A percentile compares a stretch with the other conserved stretches of the same genome.
phyloP scores from a whole-genome alignment of 2,113 vertebrate genomes.

The Passer montanus region DNA sequence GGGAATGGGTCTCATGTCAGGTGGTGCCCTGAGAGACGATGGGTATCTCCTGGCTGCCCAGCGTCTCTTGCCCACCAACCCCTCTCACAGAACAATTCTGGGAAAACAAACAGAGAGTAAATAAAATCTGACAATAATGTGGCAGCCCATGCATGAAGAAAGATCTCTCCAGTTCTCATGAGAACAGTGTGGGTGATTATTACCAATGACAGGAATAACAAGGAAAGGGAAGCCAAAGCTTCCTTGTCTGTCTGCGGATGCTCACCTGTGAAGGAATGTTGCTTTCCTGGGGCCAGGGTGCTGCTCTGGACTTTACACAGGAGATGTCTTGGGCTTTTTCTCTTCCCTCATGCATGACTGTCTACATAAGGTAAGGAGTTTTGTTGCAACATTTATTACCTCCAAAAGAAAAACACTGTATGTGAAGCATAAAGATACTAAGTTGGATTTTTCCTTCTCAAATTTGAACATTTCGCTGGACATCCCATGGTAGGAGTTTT shows the following conservation, averaged over 20 bases:
- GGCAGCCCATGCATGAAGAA: neutral
- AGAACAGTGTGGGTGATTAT: neutral
- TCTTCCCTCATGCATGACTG: neutral
- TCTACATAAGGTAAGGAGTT: neutral
- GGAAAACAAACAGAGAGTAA: neutral
- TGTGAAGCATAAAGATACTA: neutral
- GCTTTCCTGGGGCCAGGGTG: neutral
- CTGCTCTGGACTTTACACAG: neutral
- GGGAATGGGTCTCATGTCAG: rapidly evolving
- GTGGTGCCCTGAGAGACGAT: neutral
- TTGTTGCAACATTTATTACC: neutral
- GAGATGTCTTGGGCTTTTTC: neutral
- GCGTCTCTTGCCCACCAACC: neutral
- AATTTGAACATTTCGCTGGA: neutral
- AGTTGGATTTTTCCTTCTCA: neutral
- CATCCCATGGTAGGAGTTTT: neutral
- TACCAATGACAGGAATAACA: neutral
- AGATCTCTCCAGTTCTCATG: neutral
- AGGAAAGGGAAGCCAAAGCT: neutral
- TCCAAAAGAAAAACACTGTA: neutral
- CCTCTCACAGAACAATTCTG: neutral
- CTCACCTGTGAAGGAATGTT: neutral
- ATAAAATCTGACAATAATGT: neutral
- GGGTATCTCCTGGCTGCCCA: neutral
- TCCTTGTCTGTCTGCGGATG: neutral